A percentile compares a stretch with the other conserved stretches of the same genome.
Conservation (phyloP, 2,888 invertebrate genomes). For the Stenoptilia bipunctidactyla region DNA sequence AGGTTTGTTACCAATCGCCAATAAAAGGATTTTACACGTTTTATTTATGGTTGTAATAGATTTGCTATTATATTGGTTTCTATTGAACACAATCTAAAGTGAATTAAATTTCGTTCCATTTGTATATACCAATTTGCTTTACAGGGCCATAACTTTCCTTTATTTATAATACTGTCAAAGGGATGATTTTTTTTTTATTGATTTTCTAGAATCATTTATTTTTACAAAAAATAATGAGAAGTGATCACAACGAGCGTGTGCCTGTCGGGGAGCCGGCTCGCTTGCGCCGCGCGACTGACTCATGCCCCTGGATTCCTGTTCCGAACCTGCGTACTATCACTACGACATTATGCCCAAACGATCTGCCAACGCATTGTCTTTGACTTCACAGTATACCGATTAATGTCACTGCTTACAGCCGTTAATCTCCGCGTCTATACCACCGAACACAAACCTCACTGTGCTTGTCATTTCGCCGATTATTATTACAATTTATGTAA, state of each 20-base stretch:
- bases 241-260: slow-evolving; percentile 14
- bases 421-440: slow-evolving; percentile 27
- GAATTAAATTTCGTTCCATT: no score
- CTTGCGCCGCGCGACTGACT: slow-evolving; percentile 33
- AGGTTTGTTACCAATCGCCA: background rate
- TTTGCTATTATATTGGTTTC: no score
- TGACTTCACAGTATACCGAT: slow-evolving; percentile 54
- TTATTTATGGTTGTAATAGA: no score
- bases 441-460: slow-evolving; percentile 13
- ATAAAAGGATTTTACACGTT: no score
- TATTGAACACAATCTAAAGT: no score
- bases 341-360: slow-evolving; percentile 56
- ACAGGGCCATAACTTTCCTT: no score
- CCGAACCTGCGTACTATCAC: slow-evolving; percentile 37
- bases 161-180: background rate
- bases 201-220: background rate
- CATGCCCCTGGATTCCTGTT: slow-evolving; percentile 56
- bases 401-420: slow-evolving; percentile 45
- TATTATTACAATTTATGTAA: slow-evolving; percentile 1
- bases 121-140: no score
- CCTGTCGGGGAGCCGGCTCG: slow-evolving; percentile 29
- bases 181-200: background rate
- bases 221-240: background rate
- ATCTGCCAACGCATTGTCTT: slow-evolving; percentile 66
- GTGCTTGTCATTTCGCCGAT: background rate